Evolutionary conservation across 2,888 invertebrate genomes (phyloP).

Genomic region (Acrocera orbiculus): DNA sequence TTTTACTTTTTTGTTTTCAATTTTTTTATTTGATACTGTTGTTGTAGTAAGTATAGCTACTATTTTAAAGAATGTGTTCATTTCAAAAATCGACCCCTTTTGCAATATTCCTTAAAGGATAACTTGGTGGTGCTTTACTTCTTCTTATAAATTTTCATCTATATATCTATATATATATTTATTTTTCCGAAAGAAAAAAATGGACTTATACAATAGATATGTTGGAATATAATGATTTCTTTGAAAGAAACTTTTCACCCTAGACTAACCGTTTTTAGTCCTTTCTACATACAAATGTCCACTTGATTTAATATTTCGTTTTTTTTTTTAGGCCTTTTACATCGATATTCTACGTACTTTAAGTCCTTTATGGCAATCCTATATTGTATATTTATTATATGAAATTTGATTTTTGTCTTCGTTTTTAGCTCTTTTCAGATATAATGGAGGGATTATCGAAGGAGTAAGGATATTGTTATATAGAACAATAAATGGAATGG

Average conservation of each 20-base stretch:
- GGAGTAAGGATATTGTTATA: background rate
- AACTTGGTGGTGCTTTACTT: background rate
- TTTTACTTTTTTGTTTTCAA: no score
- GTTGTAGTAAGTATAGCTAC: no score
- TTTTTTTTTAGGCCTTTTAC: conserved; percentile 6
- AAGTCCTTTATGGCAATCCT: conserved; percentile 16
- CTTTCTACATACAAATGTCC: conserved; percentile 13
- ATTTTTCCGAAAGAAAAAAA: conserved; percentile 6
- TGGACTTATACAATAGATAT: background rate
- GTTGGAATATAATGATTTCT: conserved; percentile 4
- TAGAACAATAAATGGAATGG: conserved; percentile 6
- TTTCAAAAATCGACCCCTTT: no score
- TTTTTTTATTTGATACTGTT: no score
- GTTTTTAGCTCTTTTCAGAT: no score
- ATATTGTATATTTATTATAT: conserved; percentile 33
- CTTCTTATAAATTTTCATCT: background rate
- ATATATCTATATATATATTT: conserved; percentile 2
- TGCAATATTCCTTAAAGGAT: background rate
- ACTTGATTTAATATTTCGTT: conserved; percentile 11
- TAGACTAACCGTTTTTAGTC: conserved; percentile 5
- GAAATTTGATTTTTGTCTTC: conserved; percentile 26
- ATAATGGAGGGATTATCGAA: no score
- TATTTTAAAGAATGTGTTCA: no score
- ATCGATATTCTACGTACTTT: conserved; percentile 10
- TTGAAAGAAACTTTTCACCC: conserved; percentile 1